Base-by-base conservation (phyloP, 2,113 vertebrate genomes). In the Hippocampus abdominalis region DNA sequence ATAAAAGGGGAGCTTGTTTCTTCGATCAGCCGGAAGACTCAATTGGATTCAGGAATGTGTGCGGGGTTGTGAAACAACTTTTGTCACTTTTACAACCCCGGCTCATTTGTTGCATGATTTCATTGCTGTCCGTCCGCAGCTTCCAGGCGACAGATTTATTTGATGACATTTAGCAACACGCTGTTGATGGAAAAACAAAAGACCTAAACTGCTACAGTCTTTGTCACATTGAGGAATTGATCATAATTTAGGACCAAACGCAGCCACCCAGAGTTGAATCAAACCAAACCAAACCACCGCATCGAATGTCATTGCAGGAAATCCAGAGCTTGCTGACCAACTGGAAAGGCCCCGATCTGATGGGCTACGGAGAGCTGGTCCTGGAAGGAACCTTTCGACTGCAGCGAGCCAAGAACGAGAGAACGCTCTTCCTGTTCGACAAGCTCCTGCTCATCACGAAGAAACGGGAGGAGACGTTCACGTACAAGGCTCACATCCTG, bases 321-420 rank as follows among this genome's bases (percentile, higher is more conserved):
- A 97, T 99, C 78, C 97, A 99, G 87, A 99, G 97, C 77, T 88
- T 98, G 81, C 93, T 99, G 60, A 98, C 95, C 0, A 99, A 98
- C 89, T 99, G 97, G 97, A 97, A 98, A 74, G 97, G 97, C 8
- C 96, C 96, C 25, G 97, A 99, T 87, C 92, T 99, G 80, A 96
- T 96, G 0, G 96, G 96, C 84, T 99, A 98, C 0, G 97, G 97
- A 3, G 97, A 99, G 66, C 84, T 99, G 88, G 96, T 98, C 64
- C 91, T 98, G 0, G 97, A 99, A 86, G 96, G 97, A 68, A 99
- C 97, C 0, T 99, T 99, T 78, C 96, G 97, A 63, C 91, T 98
- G 76, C 96, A 98, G 89, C 86, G 96, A 51, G 97, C 95, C 86
- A 99, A 99, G 90, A 99, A 97, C 0, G 97, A 99, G 72, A 92